Conservation (phyloP, 2,888 invertebrate species). For the Ichneumoninae sp. region DNA sequence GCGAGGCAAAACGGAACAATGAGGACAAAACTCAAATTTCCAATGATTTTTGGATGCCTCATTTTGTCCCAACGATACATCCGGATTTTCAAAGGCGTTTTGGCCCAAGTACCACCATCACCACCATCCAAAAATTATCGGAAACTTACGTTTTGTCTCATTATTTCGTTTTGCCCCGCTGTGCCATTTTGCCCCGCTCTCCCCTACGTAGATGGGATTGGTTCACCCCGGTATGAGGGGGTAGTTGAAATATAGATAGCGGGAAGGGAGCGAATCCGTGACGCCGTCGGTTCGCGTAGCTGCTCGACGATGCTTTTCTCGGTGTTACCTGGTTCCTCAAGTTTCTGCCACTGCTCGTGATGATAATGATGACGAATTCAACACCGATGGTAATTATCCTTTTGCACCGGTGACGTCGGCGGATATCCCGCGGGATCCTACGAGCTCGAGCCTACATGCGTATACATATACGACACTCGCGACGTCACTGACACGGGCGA, state of each 20-base stretch:
- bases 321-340: not conserved
- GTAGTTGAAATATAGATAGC: constrained; percentile 10
- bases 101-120: too few relatives aligned
- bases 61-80: too few relatives aligned
- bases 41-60: too few relatives aligned
- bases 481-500: constrained; percentile 47
- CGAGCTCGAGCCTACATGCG: not conserved
- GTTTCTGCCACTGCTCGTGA: constrained; percentile 27
- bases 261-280: constrained; percentile 14
- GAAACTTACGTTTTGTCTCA: too few relatives aligned
- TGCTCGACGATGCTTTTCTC: constrained; percentile 4
- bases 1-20: too few relatives aligned
- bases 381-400: constrained; percentile 55
- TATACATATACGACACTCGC: not conserved
- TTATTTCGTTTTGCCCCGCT: too few relatives aligned
- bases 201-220: not conserved
- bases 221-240: constrained; percentile 6
- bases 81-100: too few relatives aligned
- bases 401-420: constrained; percentile 40
- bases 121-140: too few relatives aligned
- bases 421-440: constrained; percentile 6
- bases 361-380: constrained; percentile 61
- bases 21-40: too few relatives aligned
- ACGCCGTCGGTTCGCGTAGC: constrained; percentile 9
- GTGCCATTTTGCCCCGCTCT: too few relatives aligned